These are phyloP conservation scores for Thalassoma bifasciatum DNA, from an alignment of 2,113 vertebrate species.

Conservation along the genomic window DNA sequence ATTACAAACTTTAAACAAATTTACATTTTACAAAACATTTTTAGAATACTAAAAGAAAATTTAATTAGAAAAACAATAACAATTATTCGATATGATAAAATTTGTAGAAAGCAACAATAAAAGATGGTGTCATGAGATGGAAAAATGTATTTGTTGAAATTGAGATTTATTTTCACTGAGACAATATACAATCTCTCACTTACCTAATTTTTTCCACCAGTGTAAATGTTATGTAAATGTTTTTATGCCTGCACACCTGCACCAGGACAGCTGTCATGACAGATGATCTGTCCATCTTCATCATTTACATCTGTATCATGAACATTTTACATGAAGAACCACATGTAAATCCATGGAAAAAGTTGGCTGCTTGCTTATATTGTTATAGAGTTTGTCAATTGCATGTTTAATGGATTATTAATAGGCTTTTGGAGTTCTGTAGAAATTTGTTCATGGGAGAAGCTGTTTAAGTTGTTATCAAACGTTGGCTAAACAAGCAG, in stretches of 20 bases:
- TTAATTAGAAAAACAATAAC: too few species aligned
- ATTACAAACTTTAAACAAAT: too few species aligned
- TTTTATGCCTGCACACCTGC: conserved; percentile 20
- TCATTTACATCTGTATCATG: conserved; percentile 50
- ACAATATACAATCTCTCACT: background rate
- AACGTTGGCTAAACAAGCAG: too few species aligned
- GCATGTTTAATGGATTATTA: background rate
- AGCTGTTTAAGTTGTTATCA: too few species aligned
- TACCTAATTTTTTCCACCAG: background rate
- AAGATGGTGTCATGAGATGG: too few species aligned
- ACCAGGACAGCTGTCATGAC: conserved; percentile 5
- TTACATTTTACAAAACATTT: too few species aligned
- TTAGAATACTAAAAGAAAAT: too few species aligned
- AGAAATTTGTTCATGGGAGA: too few species aligned
- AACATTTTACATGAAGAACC: background rate
- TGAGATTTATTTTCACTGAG: background rate
- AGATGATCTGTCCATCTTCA: conserved; percentile 18
- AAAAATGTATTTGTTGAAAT: too few species aligned
- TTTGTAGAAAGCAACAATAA: too few species aligned
- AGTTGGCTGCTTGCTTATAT: background rate
- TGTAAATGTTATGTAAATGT: conserved; percentile 36
- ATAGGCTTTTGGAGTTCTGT: too few species aligned
- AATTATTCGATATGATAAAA: too few species aligned
- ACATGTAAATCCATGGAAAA: conserved; percentile 5
- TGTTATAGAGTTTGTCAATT: background rate